Evolutionary conservation across 2,113 vertebrate genomes (phyloP), one percentile per base, ranked within the genome.

Genomic region (Mellivora capensis): DNA sequence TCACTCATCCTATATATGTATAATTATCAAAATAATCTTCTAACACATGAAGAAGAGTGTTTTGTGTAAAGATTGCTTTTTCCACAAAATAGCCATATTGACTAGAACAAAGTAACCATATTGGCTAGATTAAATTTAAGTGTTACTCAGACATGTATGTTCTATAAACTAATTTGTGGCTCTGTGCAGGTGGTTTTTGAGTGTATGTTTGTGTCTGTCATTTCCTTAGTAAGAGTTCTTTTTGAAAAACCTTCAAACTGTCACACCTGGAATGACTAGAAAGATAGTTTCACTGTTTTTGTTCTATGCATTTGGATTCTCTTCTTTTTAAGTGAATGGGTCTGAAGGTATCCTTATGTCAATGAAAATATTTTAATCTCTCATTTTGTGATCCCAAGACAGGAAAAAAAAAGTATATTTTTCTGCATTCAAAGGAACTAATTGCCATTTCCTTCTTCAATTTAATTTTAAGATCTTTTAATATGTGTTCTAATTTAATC

Each of bases 401-500:
- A 69, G 47, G 9, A 39, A 42, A 42, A 42, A 42, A 74, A 72
- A 90, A 25, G 6, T 31, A 7, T 17, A n/a, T 18, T 13, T n/a
- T 57, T 72, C 21, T 64, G 3, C 34, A 81, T 79, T 95, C 27
- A 57, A 62, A 90, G 47, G 8, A 47, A 54, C 23, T 62, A 39
- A 93, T 80, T 91, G 27, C 2, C 27, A 87, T 81, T 87, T 89
- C 5, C 71, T 91, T 87, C 3, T 80, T 83, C 25, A 6, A 42
- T 7, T 91, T 69, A 74, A 84, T 54, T 93, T 93, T 80, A 90
- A 93, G 37, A 29, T 15, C 2, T 71, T 94, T 69, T n/a, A 61
- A 44, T 91, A 25, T 81, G 4, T n/a, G 87, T 96, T 59, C 74
- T 84, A 92, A 94, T 64, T 57, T 90, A 96, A 64, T 84, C 94